phyloP scores from a whole-genome alignment of 2,113 vertebrate genomes.

The Colius striatus region DNA sequence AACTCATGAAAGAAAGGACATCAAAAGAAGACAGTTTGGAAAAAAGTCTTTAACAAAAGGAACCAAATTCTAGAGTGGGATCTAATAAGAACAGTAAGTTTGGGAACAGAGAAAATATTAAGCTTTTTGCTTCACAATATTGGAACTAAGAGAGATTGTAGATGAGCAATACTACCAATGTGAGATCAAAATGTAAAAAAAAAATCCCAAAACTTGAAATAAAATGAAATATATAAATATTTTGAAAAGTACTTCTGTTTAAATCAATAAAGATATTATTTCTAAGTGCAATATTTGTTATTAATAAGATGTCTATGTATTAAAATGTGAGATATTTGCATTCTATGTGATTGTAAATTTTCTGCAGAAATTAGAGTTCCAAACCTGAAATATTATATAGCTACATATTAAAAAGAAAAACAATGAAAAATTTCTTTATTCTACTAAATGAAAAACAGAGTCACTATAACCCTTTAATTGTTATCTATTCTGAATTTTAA shows the following conservation, averaged over 20 bases:
- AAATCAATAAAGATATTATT: background rate
- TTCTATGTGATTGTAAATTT: background rate
- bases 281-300: background rate
- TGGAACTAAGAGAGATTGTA: background rate
- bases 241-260: background rate
- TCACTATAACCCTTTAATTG: background rate
- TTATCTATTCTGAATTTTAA: background rate
- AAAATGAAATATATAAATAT: background rate
- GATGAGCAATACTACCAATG: background rate
- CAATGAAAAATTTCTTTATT: background rate
- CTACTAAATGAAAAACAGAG: background rate
- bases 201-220: background rate
- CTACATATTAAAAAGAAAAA: background rate
- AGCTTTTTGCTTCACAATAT: rapidly evolving
- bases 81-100: background rate
- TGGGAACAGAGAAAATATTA: background rate
- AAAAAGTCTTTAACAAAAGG: background rate
- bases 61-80: rapidly evolving
- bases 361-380: background rate
- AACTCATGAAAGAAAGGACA: background rate
- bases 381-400: background rate
- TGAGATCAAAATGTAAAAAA: background rate
- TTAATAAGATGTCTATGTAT: background rate
- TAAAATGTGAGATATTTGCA: background rate
- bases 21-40: background rate